Conservation (phyloP, 2,888 invertebrate species). For the Leptinotarsa tumamoca region DNA sequence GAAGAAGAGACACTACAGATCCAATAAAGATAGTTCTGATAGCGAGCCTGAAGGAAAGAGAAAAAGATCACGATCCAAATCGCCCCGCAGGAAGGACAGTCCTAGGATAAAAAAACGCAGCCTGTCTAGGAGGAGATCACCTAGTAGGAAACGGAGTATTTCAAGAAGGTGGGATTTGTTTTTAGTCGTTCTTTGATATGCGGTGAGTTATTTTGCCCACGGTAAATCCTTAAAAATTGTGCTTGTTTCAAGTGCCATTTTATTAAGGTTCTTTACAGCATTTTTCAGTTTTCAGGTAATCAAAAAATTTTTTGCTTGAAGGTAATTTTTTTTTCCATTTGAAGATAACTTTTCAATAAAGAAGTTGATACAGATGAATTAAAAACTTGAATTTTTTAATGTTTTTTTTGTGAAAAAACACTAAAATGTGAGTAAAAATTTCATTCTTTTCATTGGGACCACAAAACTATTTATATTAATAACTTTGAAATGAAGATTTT, state of each 20-base stretch:
- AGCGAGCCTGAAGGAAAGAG: conserved; percentile 62
- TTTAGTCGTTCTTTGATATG: conserved; percentile 19
- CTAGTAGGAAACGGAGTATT: conserved; percentile 63
- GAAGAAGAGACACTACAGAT: conserved; percentile 87
- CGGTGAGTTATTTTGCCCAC: conserved; percentile 2
- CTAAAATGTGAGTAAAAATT: too few species aligned
- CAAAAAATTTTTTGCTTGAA: too few species aligned
- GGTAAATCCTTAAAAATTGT: neutral
- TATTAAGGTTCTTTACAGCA: neutral
- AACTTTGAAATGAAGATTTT: too few species aligned
- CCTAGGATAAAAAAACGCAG: conserved; percentile 67
- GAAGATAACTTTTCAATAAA: too few species aligned
- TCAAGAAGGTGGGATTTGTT: conserved; percentile 59
- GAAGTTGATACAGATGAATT: too few species aligned
- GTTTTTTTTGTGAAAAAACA: too few species aligned
- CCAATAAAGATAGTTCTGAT: conserved; percentile 78
- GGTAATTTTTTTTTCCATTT: too few species aligned
- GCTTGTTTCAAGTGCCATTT: neutral
- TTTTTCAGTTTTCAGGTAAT: conserved; percentile 6
- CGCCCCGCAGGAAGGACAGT: conserved; percentile 65
- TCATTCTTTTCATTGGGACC: too few species aligned
- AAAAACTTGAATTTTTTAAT: too few species aligned
- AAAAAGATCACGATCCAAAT: conserved; percentile 59
- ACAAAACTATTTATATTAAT: too few species aligned
- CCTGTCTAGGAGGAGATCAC: conserved; percentile 58